Evolutionary conservation across 2,113 vertebrate genomes (phyloP), one percentile per base, ranked within the genome.

Genomic region (Plecturocebus donacophilus): DNA sequence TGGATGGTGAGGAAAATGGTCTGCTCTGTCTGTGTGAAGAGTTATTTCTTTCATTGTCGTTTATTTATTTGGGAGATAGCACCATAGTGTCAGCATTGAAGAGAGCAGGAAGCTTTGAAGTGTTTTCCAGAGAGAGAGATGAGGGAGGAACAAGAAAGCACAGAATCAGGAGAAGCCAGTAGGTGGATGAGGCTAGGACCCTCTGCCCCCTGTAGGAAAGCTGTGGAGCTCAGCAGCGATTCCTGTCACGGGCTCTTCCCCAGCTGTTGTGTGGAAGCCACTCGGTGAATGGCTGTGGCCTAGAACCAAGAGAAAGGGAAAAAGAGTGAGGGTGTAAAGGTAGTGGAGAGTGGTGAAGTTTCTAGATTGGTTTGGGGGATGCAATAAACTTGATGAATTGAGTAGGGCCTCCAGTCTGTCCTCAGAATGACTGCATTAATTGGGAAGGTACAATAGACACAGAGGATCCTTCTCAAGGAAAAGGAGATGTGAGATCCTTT

Each of bases 191-290:
- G 42, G 2, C 25, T 6, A 1, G 8, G n/a, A 47, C 16, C 13
- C 0, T 4, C 42, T 71, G 58, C 30, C 54, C 54, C 32, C 61
- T 6, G 20, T 2, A 87, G 49, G 12, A 2, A 40, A n/a, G 19
- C 17, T 73, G 49, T 27, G 61, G 54, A 40, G 12, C 27, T 83
- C 81, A 66, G 30, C 40, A 38, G 8, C 0, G 6, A 45, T 42
- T 20, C 38, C n/a, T 0, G 2, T 21, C n/a, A 11, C 0, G 0
- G 42, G 0, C 13, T 23, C 13, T 81, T 75, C 25, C 14, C 25
- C 56, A 40, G 42, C 19, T 68, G 8, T 6, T 9, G 3, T 10
- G 30, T 20, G 35, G 49, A 8, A 42, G 80, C 9, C 23, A 7
- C n/a, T 87, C 14, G 8, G 20, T 3, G 38, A 42, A 87, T 54